Conservation (phyloP, 30 jellyfish, hydroid and myxozoan genomes). For the Cassiopea xamachana region DNA sequence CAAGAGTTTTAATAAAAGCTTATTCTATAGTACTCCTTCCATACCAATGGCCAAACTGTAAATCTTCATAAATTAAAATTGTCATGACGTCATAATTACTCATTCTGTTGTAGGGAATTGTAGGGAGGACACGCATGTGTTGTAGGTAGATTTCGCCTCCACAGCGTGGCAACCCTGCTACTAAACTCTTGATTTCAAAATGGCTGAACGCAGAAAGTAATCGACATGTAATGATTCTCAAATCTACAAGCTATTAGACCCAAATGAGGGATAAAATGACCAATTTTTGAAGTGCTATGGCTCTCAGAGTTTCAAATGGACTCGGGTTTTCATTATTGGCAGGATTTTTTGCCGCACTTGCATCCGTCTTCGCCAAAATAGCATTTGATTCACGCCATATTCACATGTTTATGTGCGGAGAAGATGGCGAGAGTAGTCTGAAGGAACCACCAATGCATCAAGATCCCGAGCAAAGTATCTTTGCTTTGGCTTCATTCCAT, state of each 20-base stretch:
- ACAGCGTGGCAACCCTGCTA: not conserved
- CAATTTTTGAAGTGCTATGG: not conserved
- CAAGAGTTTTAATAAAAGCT: no score
- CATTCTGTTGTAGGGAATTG: no score
- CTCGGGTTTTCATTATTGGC: constrained; percentile 48
- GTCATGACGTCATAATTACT: no score
- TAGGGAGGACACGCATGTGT: no score
- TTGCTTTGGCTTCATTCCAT: not conserved
- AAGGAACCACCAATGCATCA: no score
- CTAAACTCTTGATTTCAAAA: not conserved
- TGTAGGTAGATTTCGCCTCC: no score
- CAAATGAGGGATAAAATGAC: no score
- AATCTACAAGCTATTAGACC: not conserved
- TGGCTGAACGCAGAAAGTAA: constrained; percentile 27
- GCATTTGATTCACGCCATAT: constrained; percentile 20
- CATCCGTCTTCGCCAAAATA: constrained; percentile 70
- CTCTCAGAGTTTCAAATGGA: constrained; percentile 18
- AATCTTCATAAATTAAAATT: no score
- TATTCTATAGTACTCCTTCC: no score
- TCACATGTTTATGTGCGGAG: not conserved
- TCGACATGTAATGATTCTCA: not conserved
- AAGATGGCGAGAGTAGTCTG: not conserved
- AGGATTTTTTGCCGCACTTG: constrained; percentile 71
- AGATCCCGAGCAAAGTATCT: not conserved
- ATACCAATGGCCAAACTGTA: no score